Conservation (phyloP, 35 echinoderm and acorn worm genomes). For the Heliocidaris erythrogramma region DNA sequence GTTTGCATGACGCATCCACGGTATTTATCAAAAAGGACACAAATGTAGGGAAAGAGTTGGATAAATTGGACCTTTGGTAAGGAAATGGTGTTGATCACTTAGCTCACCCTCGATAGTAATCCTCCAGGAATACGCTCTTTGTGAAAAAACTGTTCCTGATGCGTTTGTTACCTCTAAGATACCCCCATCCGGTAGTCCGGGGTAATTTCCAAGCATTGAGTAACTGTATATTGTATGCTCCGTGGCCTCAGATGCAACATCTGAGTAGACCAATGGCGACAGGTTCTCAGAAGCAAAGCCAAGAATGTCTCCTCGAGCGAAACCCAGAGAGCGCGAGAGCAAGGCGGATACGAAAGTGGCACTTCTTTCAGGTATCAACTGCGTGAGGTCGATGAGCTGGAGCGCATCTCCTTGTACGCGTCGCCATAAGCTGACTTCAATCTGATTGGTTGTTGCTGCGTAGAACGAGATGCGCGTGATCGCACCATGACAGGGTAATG, state of each 20-base stretch:
- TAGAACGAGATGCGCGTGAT: neutral
- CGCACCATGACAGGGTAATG: neutral
- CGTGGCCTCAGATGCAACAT: neutral
- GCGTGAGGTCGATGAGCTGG: neutral
- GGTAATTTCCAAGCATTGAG: slow-evolving; percentile 6
- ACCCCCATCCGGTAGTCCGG: neutral
- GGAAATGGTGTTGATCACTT: neutral
- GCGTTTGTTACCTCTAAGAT: neutral
- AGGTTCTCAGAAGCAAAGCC: neutral
- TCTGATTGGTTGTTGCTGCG: neutral
- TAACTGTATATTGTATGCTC: neutral
- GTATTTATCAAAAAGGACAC: no score
- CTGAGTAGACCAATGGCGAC: neutral
- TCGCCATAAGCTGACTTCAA: neutral
- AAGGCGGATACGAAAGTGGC: neutral
- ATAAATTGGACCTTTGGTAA: no score
- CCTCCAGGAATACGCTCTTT: neutral
- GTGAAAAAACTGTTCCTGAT: neutral
- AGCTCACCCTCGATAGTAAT: slow-evolving; percentile 8
- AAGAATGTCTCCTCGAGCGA: neutral
- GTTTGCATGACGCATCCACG: no score
- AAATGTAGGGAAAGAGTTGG: no score
- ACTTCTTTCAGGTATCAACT: neutral
- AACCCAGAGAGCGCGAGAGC: neutral
- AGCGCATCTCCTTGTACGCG: neutral